A percentile compares a stretch with the other conserved stretches of the same genome.
These are phyloP conservation scores for Sturmia bella DNA, from an alignment of 2,888 invertebrate species.

Conservation along the genomic window DNA sequence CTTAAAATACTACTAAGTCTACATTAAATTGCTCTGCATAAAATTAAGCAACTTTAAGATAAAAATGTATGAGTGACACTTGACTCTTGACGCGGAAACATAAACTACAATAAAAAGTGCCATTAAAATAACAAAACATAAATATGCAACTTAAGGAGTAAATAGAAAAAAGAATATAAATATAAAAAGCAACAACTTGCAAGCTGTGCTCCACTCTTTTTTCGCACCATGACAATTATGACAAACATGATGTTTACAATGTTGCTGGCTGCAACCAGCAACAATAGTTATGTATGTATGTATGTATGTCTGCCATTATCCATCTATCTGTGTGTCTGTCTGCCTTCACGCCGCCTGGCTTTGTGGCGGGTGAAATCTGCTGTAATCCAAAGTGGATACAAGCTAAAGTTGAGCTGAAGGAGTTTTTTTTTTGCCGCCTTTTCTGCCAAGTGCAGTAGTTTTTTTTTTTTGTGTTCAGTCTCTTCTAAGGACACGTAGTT, in stretches of 20 bases:
- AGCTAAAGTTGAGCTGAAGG: constrained; percentile 4
- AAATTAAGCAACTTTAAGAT: too few species aligned
- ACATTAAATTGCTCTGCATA: too few species aligned
- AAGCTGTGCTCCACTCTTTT: constrained; percentile 17
- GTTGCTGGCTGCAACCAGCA: constrained; percentile 28
- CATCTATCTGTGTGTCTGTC: neutral
- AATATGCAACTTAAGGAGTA: neutral
- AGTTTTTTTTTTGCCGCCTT: constrained; percentile 6
- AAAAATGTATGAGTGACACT: constrained; percentile 44
- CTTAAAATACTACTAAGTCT: too few species aligned
- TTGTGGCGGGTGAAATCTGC: neutral
- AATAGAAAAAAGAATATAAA: constrained; percentile 15
- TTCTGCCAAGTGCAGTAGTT: constrained; percentile 14
- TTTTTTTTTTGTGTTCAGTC: constrained; percentile 30
- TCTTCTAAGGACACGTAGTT: constrained; percentile 31
- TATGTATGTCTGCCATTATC: constrained; percentile 10
- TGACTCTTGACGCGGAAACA: constrained; percentile 52
- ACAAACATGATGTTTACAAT: constrained; percentile 11
- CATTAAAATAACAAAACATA: constrained; percentile 11
- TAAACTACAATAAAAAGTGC: constrained; percentile 14
- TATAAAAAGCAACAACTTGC: constrained; percentile 44
- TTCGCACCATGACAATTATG: constrained; percentile 10
- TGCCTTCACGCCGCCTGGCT: neutral
- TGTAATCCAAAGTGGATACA: neutral
- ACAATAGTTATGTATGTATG: neutral